Evolutionary conservation across 1,140 invertebrate species (phyloP).

Genomic region (Whitmania pigra): DNA sequence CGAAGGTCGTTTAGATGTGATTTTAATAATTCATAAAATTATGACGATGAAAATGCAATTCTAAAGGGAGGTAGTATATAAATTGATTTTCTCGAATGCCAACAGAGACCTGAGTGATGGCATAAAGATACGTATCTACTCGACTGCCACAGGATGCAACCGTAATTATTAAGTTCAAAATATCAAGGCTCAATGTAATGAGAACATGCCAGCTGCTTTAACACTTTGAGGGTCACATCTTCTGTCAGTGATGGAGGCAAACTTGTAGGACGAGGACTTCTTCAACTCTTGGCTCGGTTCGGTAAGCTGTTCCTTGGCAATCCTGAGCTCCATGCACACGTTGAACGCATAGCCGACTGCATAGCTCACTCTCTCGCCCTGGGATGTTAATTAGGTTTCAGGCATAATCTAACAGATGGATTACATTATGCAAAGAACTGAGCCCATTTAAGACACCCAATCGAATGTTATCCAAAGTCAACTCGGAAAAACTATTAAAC

Average conservation of each 20-base stretch:
- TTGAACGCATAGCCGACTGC: conserved; percentile 98
- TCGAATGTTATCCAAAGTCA: background rate
- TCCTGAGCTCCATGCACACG: conserved; percentile 91
- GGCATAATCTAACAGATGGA: background rate
- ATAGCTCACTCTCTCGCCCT: conserved; percentile 91
- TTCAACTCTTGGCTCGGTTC: conserved; percentile 34
- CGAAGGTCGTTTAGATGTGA: no score
- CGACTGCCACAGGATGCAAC: no score
- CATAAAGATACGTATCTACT: no score
- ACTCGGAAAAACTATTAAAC: background rate
- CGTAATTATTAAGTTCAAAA: no score
- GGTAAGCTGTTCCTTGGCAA: conserved; percentile 71
- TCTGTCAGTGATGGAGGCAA: conserved; percentile 63
- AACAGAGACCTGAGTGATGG: no score
- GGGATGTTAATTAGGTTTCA: background rate
- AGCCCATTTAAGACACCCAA: background rate
- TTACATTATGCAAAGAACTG: no score
- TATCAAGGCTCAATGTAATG: no score
- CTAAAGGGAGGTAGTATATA: no score
- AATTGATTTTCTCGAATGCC: no score
- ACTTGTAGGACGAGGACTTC: conserved; percentile 73
- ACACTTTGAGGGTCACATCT: conserved; percentile 50
- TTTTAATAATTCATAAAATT: no score
- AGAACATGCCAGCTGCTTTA: conserved; percentile 37
- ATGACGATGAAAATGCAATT: no score